Base-by-base conservation (phyloP, 2,113 vertebrate genomes). In the Centropus bengalensis region DNA sequence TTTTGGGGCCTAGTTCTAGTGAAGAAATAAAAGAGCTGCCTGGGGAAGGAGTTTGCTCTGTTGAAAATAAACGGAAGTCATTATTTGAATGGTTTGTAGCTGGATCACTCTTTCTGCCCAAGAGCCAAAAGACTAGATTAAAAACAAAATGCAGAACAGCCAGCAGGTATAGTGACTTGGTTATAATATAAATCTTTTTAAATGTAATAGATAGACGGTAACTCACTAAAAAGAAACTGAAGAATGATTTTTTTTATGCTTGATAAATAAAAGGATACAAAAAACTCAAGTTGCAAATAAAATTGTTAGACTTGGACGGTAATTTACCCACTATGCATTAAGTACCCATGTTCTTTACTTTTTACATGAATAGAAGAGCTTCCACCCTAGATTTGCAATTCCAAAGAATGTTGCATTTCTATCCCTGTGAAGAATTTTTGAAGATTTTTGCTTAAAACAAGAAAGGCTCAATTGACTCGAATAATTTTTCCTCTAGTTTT, bases 311-410 rank as follows among this genome's bases (percentile, higher is more conserved):
- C 32, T 20, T 59, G 20, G n/a, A 51, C 20, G 3, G 18, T 11
- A 73, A 21, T 36, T 78, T 68, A 51, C 76, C 13, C 20, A 8
- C 15, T 66, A 10, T 40, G 27, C 19, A 38, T 5, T 66, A 64
- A 56, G 8, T 21, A 71, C 33, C 6, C 24, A 45, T 7, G 10
- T 15, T 18, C 4, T 33, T 86, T 8, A 32, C 4, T 73, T 91
- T 59, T 76, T 36, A n/a, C 12, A 8, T 24, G 22, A 49, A 62
- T 79, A 18, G 24, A 58, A 82, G 20, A 80, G 93, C 52, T 91
- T 91, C 28, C 42, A 55, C 21, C 28, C 82, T 70, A 19, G 44
- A 91, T 96, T 97, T 96, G 36, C 42, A 96, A 89, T 32, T 59
- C 80, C 47, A 70, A 66, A 42, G 12, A 81, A 70, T 70, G 10